Evolutionary conservation across 2,888 invertebrate genomes (phyloP).

Genomic region (Folsomia candida): DNA sequence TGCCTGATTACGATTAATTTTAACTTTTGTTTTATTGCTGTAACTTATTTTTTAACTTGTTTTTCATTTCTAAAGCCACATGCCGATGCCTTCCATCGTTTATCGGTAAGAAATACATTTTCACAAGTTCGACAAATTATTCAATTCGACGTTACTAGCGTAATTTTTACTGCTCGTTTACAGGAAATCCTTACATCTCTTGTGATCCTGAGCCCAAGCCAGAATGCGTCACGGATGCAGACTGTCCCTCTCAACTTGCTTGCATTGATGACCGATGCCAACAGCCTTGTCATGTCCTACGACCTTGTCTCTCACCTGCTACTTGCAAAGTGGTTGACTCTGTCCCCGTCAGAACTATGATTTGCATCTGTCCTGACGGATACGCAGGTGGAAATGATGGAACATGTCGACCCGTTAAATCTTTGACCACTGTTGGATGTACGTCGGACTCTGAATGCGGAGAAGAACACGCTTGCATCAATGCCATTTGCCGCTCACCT

Average conservation of each 20-base stretch:
- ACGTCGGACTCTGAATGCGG: slow-evolving; percentile 75
- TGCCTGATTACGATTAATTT: too few species aligned
- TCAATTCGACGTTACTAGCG: background rate
- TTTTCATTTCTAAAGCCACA: slow-evolving; percentile 29
- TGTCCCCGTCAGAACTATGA: slow-evolving; percentile 71
- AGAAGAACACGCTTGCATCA: slow-evolving; percentile 76
- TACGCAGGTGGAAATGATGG: slow-evolving; percentile 77
- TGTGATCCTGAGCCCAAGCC: slow-evolving; percentile 56
- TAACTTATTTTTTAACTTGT: background rate
- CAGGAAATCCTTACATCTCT: slow-evolving; percentile 45
- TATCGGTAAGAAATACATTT: slow-evolving; percentile 30
- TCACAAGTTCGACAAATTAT: background rate
- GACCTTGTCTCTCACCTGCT: slow-evolving; percentile 76
- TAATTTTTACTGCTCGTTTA: background rate
- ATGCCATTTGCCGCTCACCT: slow-evolving; percentile 79
- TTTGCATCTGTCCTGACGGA: slow-evolving; percentile 82
- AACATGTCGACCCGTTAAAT: slow-evolving; percentile 65
- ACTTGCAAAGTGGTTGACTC: slow-evolving; percentile 80
- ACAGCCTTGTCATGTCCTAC: slow-evolving; percentile 73
- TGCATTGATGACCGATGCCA: slow-evolving; percentile 79
- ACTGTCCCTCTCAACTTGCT: slow-evolving; percentile 75
- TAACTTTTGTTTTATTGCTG: background rate
- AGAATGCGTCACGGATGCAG: slow-evolving; percentile 72
- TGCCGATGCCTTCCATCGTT: slow-evolving; percentile 53
- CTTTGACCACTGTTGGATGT: slow-evolving; percentile 64